Base-by-base conservation (phyloP, 1,140 invertebrate species). In the Lordiphosa mommai region DNA sequence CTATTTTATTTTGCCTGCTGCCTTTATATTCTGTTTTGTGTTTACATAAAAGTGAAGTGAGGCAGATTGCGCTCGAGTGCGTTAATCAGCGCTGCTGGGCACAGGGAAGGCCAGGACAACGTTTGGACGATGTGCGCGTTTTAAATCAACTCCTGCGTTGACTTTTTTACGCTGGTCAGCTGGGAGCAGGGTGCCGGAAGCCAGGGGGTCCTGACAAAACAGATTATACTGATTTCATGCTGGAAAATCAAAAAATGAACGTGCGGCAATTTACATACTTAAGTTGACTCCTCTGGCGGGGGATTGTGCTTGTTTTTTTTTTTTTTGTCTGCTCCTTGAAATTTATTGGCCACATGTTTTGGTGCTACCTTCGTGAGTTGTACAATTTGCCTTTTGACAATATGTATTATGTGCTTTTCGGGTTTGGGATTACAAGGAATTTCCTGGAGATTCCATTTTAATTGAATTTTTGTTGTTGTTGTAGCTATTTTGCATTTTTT, bases 231-330 rank as follows among this genome's bases (percentile, higher is more conserved):
- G 77, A 82, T 82, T 82, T 84, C 72, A 84, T 69, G 77, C 77
- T 84, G 76, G 56, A 84, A 84, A 82, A 84, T 82, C 77, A 84
- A 82, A 82, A 82, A 82, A 82, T 77, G 77, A 82, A 82, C 76
- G 76, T 82, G 76, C 76, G 76, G 72, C 77, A 82, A 82, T 82
- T 82, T 82, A 77, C 76, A 82, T 82, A 84, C 76, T 84, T 82
- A 82, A 84, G 77, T 82, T 77, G 60, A 37, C 53, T 33, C 23
- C 34, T 36, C 20, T 30, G 30, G 49, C 34, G 30, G 5, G 5
- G 14, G 40, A 14, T 37, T 8, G 34, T 16, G 49, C 38, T 29
- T 47, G 12, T 34, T 33, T 12, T 44, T 32, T 29, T 40, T 20
- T 14, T 34, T 23, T n/a, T 44, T 44, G 33, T 57, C 33, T 59